Base-by-base conservation (phyloP, 2,888 invertebrate genomes). In the Andrena trimmerana region DNA sequence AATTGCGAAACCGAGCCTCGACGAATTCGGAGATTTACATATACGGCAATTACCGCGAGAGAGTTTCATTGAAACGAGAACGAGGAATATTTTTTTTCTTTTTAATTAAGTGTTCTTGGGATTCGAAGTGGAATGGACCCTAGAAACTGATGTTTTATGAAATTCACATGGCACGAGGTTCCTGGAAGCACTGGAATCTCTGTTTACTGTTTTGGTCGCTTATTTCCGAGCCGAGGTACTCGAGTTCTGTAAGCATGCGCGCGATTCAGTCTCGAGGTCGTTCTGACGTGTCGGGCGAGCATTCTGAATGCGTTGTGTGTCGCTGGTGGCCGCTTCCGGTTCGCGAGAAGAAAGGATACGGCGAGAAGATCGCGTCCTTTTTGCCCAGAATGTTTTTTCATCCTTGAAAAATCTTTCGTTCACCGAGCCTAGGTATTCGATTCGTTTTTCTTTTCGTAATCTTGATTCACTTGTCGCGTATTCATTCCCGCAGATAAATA, bases 261-360 rank as follows among this genome's bases (percentile, higher is more conserved):
- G 50, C n/a, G 69, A 57, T 66, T 66, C 70, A 67, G 72, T 63
- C 54, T 65, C 74, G 85, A 81, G 65, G 81, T n/a, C 81, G 48
- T 50, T 75, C 75, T 85, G 81, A 81, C 85, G 85, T 73, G 85
- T 78, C 75, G 54, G 60, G 65, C 16, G 50, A 71, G 42, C 81
- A 74, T 78, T 81, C 70, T 65, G 81, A 84, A 84, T 84, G 80
- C 84, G 63, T 84, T 80, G 70, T 84, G 80, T 54, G 79, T 80
- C 76, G 84, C 59, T 71, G 50, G 42, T 59, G 63, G 20, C 48
- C 52, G 67, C 75, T 85, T 85, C 85, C 85, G 75, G 68, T 73
- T 69, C 8, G 74, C 78, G 42, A 70, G 84, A 83, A 74, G 70
- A 75, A 84, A 83, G 74, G 75, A 75, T 75, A 42, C 63, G 50